Evolutionary conservation across 2,113 vertebrate species (phyloP), one percentile per base, ranked within the genome.

Genomic region (Synchiropus splendidus): DNA sequence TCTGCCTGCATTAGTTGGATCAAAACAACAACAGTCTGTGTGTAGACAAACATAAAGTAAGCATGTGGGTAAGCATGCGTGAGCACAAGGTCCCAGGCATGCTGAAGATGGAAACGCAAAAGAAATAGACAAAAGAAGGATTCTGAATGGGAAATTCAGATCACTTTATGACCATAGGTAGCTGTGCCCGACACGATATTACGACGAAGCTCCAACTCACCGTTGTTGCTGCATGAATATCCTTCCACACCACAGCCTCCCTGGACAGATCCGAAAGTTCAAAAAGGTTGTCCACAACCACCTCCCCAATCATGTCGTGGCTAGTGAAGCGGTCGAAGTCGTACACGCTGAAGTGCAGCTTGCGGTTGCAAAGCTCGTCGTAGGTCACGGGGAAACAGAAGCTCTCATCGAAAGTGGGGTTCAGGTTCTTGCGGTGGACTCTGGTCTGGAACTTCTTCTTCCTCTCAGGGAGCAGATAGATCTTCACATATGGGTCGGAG

Each of bases 241-340:
- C 94, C 84, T 94, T 97, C 95, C 94, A 98, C 45, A 99, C 88
- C 36, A 92, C 84, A 14, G 91, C 89, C 75, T 97, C 95, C 53
- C 92, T 85, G 64, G 94, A 98, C 63, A 98, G 89, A 79, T 99
- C 94, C 16, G 93, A 91, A 61, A 90, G 88, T 87, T 99, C 94
- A 69, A 98, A 97, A 72, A 99, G 86, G 78, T 99, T 99, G 78
- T 98, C 93, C 50, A 98, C 89, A 76, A 94, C 89, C 59, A 97
- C 93, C 79, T 99, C 93, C 4, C 94, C 95, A 49, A 99, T 97
- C 92, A 94, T 95, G 78, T 99, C 94, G 64, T 99, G 95, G 72
- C 95, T 92, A 63, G 92, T 96, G 85, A 99, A 98, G 51, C 95
- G 88, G 87, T 99, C 95, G 74, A 98, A 99, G 86, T 99, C 94